These are phyloP conservation scores for Nothoprocta pentlandii DNA, from an alignment of 2,113 vertebrate genomes.

Conservation along the genomic window DNA sequence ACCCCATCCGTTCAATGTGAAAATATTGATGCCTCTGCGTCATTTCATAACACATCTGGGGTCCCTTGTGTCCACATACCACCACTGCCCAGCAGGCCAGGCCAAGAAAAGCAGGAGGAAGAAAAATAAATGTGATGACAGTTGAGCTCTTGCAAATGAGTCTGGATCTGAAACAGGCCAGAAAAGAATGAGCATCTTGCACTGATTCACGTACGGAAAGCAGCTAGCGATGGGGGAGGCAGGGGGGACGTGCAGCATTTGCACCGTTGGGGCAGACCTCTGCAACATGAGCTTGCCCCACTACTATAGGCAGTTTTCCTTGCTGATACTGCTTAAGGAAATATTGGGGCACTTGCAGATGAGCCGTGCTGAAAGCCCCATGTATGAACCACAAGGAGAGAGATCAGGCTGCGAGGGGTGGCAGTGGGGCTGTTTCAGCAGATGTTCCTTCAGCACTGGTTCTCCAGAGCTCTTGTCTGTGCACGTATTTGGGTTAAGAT, in stretches of 20 bases:
- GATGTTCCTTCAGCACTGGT: not conserved
- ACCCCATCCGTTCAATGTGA: not conserved
- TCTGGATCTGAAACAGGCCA: constrained; percentile 27
- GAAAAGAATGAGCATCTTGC: not conserved
- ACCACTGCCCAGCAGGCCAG: not conserved
- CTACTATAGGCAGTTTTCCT: constrained; percentile 27
- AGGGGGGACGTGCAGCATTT: not conserved
- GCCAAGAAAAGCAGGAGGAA: constrained; percentile 31
- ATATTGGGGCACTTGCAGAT: not conserved
- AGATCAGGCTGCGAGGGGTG: not conserved
- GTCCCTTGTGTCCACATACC: not conserved
- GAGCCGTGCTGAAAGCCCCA: fast-evolving
- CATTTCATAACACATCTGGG: constrained; percentile 11
- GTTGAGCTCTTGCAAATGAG: constrained; percentile 22
- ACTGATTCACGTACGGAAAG: fast-evolving
- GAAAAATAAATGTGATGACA: constrained; percentile 63
- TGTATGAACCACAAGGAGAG: not conserved
- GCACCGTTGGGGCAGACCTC: constrained; percentile 25
- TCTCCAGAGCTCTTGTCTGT: not conserved
- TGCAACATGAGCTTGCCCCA: not conserved
- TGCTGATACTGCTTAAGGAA: not conserved
- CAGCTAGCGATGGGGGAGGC: fast-evolving
- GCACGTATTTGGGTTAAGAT: not conserved
- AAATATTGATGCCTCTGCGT: not conserved
- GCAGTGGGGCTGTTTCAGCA: not conserved